Base-by-base conservation (phyloP, 2,888 invertebrate genomes). In the Sarcophaga carnaria region DNA sequence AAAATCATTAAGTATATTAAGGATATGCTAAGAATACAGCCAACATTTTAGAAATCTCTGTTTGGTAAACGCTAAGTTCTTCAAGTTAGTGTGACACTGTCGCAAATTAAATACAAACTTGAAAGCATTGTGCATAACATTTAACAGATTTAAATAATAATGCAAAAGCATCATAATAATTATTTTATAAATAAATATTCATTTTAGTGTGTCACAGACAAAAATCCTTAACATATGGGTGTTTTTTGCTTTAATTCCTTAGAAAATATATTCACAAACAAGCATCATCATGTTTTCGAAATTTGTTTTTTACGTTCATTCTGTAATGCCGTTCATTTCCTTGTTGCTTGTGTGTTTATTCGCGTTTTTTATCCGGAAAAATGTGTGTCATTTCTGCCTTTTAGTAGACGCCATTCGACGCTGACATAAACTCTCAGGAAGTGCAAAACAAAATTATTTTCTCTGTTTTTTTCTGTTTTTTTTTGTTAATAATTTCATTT, bases 151-250 rank as follows among this genome's bases (percentile, higher is more conserved):
- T 70, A 45, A 14, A 71, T 14, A 10, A n/a, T 22, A 66, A 80
- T 25, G 17, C 11, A 49, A 80, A 12, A 75, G 59, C 27, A 27
- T 37, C 37, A 37, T 37, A 37, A 54, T 10, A 74, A 63, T 85
- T 83, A 79, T 86, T 76, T 37, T 37, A 10, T 82, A 82, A 82
- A 86, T 79, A 85, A 85, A 86, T 86, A 76, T 80, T 83, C 76
- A 71, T 45, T 72, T 83, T 71, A 80, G 64, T 82, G 47, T 82
- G 86, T 86, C 86, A 79, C 66, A 80, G 62, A 82, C 76, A 67
- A 72, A 77, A 72, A 59, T 25, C 60, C 54, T 59, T 17, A 20
- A 49, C 49, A 47, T 47, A 66, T 66, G 49, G 66, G 4, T 77
- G 25, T 54, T 54, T 54, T 54, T 54, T 54, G 54, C 5, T 54